Percentiles rank a stretch among this genome's conserved stretches.
Evolutionary conservation across 2,888 invertebrate genomes (phyloP).

Genomic region (Scaeva pyrastri): DNA sequence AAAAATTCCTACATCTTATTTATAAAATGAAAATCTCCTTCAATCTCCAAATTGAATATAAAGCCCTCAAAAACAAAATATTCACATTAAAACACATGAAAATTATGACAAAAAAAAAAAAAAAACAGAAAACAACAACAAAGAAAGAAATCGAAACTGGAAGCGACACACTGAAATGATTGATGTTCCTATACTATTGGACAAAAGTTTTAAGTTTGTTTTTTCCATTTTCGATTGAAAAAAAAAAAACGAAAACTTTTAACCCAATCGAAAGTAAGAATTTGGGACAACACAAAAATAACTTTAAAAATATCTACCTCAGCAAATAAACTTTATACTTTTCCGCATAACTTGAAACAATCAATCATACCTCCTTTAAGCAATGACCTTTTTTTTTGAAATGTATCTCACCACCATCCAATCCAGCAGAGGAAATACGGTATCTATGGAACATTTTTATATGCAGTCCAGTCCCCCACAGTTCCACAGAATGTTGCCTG

Average conservation of each 20-base stretch:
- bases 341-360: conserved; percentile 68
- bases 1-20: neutral
- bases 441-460: neutral
- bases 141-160: conserved; percentile 56
- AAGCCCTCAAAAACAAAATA: conserved; percentile 17
- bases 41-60: conserved; percentile 18
- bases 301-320: conserved; percentile 42
- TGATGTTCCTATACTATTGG: conserved; percentile 59
- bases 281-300: neutral
- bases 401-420: neutral
- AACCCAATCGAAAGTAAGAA: conserved; percentile 18
- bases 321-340: conserved; percentile 59
- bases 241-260: conserved; percentile 5
- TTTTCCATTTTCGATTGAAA: conserved; percentile 8
- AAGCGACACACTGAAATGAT: conserved; percentile 64
- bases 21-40: too few relatives aligned
- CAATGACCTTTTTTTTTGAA: conserved; percentile 24
- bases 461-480: neutral
- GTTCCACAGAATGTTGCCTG: neutral
- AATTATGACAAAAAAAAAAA: neutral
- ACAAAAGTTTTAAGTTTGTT: conserved; percentile 48
- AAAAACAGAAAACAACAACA: too few relatives aligned
- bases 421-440: too few relatives aligned
- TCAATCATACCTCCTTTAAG: conserved; percentile 54
- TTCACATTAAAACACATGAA: neutral